Evolutionary conservation across 2,797 vertebrate genomes (phyloP), one percentile per base, ranked within the genome.

Genomic region (Chloroceryle inda): DNA sequence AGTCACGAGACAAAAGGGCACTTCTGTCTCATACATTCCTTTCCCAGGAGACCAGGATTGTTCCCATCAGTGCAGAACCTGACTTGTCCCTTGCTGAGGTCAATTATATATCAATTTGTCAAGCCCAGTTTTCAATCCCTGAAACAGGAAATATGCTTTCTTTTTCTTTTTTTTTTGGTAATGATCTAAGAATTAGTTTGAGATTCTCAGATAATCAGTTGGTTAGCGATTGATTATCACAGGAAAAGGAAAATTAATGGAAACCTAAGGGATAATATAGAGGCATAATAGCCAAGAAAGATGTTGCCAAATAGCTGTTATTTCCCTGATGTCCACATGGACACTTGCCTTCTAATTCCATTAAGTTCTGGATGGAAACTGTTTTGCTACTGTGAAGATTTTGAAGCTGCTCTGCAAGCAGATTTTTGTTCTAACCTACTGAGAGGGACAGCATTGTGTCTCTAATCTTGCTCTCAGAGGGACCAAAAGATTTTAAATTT

Each of bases 11-110:
- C 91, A 88, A 67, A 94, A 97, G 92, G 69, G 69, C 94, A 56
- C 42, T 74, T 93, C 56, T 94, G 69, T 75, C 84, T 97, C 88
- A 85, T 80, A 72, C 89, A 85, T 95, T 95, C 79, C 72, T 89
- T 96, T 93, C 79, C 90, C 80, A 89, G 76, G 80, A 89, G 75
- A 81, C 61, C 23, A 73, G 62, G 27, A 61, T 71, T 92, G 64
- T 92, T 94, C 40, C 75, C 55, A 91, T 91, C 66, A 85, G 56
- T 42, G 73, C 24, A 94, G 52, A 69, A 68, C 20, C 26, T 47
- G 56, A 53, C n/a, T 91, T 79, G 68, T 35, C 87, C 45, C 61
- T 75, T 49, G 22, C 52, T 85, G 62, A 91, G 18, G 17, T 77
- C 78, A 62, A 31, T 56, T 59, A 35, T 58, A 83, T 31, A 66